These are phyloP conservation scores for Rhipidura dahli DNA, from an alignment of 2,113 vertebrate species.

Conservation along the genomic window DNA sequence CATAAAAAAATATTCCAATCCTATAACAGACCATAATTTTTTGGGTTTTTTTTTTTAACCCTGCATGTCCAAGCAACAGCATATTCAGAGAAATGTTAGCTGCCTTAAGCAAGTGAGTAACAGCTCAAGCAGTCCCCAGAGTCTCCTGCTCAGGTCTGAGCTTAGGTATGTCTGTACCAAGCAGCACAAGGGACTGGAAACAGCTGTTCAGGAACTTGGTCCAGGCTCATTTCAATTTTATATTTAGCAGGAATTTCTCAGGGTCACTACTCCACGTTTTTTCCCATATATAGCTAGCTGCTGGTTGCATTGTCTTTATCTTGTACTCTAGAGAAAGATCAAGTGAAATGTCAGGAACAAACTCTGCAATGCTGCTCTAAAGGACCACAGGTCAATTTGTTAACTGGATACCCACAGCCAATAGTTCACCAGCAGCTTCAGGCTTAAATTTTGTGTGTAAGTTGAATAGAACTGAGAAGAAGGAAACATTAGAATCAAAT, in stretches of 20 bases:
- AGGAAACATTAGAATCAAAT: background rate
- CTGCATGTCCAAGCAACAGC: background rate
- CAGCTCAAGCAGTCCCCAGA: background rate
- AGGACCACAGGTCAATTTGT: background rate
- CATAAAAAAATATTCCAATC: background rate
- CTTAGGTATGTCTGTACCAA: background rate
- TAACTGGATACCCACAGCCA: background rate
- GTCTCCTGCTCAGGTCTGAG: background rate
- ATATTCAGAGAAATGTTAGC: background rate
- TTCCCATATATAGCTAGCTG: background rate
- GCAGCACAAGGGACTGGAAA: background rate
- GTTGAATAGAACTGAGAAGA: background rate
- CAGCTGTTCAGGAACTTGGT: background rate
- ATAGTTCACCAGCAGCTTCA: background rate
- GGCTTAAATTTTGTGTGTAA: background rate
- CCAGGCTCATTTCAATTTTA: background rate
- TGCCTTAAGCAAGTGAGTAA: background rate
- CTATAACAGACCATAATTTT: background rate
- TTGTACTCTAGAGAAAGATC: background rate
- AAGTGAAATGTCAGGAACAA: background rate
- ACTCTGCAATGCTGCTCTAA: background rate
- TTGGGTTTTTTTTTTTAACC: background rate
- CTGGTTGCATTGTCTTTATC: background rate
- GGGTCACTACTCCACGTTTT: background rate
- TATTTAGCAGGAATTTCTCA: constrained; percentile 33